These are phyloP conservation scores for Aporrectodea caliginosa DNA, from an alignment of 1,140 invertebrate genomes.

Conservation along the genomic window DNA sequence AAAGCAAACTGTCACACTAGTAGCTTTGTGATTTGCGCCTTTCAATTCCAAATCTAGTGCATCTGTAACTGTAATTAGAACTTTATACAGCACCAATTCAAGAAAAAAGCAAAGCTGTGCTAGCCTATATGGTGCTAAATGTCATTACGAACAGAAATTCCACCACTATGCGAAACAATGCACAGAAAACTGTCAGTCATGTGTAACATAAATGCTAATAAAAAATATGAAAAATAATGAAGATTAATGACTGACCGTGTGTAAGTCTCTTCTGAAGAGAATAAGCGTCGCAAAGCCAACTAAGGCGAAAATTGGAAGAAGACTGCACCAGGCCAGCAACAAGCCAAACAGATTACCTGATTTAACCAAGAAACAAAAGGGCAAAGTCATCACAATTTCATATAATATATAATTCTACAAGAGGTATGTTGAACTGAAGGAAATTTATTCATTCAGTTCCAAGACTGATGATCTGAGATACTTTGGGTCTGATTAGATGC, in stretches of 20 bases:
- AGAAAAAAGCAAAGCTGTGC: not conserved
- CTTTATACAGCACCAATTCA: not conserved
- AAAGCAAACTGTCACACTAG: no score
- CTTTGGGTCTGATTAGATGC: no score
- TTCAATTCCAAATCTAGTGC: no score
- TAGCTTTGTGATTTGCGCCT: no score
- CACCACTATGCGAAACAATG: not conserved
- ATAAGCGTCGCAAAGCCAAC: slow-evolving; percentile 79
- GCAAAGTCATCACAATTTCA: no score
- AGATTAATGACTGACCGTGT: slow-evolving; percentile 70
- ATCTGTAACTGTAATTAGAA: no score
- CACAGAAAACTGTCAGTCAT: not conserved
- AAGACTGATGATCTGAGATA: no score
- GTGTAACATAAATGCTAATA: not conserved
- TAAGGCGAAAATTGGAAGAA: slow-evolving; percentile 76
- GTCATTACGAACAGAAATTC: not conserved
- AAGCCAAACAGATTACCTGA: slow-evolving; percentile 74
- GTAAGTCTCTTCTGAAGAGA: slow-evolving; percentile 81
- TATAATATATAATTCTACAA: no score
- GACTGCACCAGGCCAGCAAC: slow-evolving; percentile 73
- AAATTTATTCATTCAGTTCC: no score
- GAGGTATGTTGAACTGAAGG: no score
- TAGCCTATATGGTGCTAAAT: no score
- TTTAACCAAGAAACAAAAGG: slow-evolving; percentile 52
- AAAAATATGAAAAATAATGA: no score